Percentiles rank a stretch among this genome's conserved stretches.
Conservation (phyloP, 1,140 invertebrate genomes). For the Drosophila asahinai region DNA sequence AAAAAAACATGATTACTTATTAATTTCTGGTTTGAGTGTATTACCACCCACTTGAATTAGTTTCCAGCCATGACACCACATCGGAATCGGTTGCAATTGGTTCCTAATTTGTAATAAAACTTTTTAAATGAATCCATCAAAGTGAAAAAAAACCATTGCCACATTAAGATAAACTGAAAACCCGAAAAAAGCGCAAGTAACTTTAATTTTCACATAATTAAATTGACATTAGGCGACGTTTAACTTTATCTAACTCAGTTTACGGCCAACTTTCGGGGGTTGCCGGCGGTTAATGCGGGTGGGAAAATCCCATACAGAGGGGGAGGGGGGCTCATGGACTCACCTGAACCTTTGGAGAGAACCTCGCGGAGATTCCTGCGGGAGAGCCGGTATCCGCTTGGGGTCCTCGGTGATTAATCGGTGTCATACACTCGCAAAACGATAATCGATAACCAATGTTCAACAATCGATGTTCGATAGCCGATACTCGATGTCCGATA, state of each 20-base stretch:
- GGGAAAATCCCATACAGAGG: neutral
- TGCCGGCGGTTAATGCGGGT: neutral
- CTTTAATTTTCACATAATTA: conserved; percentile 70
- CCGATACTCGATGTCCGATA: conserved; percentile 31
- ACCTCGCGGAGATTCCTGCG: conserved; percentile 2
- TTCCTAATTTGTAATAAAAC: conserved; percentile 1
- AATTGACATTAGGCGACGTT: conserved; percentile 72
- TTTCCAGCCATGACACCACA: neutral
- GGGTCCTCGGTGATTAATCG: neutral
- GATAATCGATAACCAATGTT: neutral
- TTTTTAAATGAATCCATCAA: conserved; percentile 20
- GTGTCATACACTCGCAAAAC: neutral
- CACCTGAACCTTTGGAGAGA: conserved; percentile 29
- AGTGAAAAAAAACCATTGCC: neutral
- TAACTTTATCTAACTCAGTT: conserved; percentile 62
- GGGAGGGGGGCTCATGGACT: conserved; percentile 5
- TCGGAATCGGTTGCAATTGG: conserved; percentile 26
- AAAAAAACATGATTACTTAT: neutral
- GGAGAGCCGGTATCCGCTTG: neutral
- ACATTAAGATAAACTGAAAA: conserved; percentile 16
- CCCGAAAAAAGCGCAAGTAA: conserved; percentile 2
- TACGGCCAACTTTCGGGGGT: conserved; percentile 3
- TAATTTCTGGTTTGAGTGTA: neutral
- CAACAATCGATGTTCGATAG: conserved; percentile 29
- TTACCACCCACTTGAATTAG: neutral